Evolutionary conservation across 2,113 vertebrate genomes (phyloP).

Genomic region (Pardalotus punctatus): DNA sequence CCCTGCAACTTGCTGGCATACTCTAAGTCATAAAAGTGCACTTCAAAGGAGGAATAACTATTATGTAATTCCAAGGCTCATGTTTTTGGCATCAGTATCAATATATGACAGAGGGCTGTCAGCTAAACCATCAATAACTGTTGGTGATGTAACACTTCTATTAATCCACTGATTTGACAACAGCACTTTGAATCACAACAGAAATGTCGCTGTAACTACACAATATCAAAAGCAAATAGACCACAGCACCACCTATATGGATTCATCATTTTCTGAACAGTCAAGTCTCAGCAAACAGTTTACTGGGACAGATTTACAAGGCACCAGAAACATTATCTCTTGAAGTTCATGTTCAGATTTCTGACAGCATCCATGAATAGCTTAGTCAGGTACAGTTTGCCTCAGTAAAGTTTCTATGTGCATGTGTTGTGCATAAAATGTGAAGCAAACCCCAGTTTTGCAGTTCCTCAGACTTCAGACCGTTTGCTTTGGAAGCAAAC

Average conservation of each 20-base stretch:
- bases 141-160: not conserved
- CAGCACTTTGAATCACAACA: not conserved
- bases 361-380: not conserved
- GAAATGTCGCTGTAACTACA: not conserved
- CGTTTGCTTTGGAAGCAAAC: not conserved
- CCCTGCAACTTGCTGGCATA: not conserved
- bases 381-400: not conserved
- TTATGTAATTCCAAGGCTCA: not conserved
- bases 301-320: not conserved
- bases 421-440: not conserved
- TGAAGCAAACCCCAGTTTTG: not conserved
- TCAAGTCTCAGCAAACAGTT: not conserved
- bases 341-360: not conserved
- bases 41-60: not conserved
- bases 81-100: not conserved
- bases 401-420: not conserved
- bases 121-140: not conserved
- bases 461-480: not conserved
- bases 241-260: not conserved
- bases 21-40: not conserved
- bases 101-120: not conserved
- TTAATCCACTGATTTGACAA: slow-evolving; percentile 19
- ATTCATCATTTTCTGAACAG: not conserved
- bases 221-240: not conserved
- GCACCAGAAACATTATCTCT: not conserved